Conservation (phyloP, 2,797 vertebrate genomes). For the Microctenopoma steveboyesi region DNA sequence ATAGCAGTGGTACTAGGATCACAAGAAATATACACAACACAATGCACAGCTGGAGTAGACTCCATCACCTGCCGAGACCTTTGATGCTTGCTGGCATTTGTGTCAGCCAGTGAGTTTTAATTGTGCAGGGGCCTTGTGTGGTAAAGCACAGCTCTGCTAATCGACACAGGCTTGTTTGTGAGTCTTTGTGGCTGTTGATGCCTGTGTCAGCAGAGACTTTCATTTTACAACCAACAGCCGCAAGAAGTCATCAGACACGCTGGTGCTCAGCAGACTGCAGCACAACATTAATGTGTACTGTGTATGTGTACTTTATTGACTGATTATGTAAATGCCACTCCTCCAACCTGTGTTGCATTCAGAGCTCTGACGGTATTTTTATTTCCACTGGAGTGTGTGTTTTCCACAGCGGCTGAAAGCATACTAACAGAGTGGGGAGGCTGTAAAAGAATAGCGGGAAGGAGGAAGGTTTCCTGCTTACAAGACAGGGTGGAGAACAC, state of each 20-base stretch:
- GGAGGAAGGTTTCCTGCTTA: slow-evolving; percentile 39
- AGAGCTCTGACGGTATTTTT: slow-evolving; percentile 31
- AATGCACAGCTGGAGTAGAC: too few relatives aligned
- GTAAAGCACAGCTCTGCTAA: slow-evolving; percentile 53
- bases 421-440: slow-evolving; percentile 35
- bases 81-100: slow-evolving; percentile 15
- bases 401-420: slow-evolving; percentile 36
- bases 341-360: slow-evolving; percentile 35
- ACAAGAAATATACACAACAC: too few relatives aligned
- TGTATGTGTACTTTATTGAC: slow-evolving; percentile 16
- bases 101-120: slow-evolving; percentile 49
- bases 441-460: slow-evolving; percentile 55
- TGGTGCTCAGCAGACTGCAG: slow-evolving; percentile 12
- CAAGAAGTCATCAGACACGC: slow-evolving; percentile 19
- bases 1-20: not conserved
- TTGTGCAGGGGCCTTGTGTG: slow-evolving; percentile 55
- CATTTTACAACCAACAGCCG: slow-evolving; percentile 54
- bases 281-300: slow-evolving; percentile 17
- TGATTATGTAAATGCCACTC: slow-evolving; percentile 39
- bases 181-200: slow-evolving; percentile 56
- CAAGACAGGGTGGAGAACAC: slow-evolving; percentile 19
- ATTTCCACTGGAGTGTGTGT: slow-evolving; percentile 32
- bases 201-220: slow-evolving; percentile 60
- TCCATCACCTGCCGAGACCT: not conserved
- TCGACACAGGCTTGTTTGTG: slow-evolving; percentile 35